Percentiles rank a stretch among this genome's conserved stretches.
phyloP scores from a whole-genome alignment of 2,888 invertebrate genomes.

The Apodemia mormo region DNA sequence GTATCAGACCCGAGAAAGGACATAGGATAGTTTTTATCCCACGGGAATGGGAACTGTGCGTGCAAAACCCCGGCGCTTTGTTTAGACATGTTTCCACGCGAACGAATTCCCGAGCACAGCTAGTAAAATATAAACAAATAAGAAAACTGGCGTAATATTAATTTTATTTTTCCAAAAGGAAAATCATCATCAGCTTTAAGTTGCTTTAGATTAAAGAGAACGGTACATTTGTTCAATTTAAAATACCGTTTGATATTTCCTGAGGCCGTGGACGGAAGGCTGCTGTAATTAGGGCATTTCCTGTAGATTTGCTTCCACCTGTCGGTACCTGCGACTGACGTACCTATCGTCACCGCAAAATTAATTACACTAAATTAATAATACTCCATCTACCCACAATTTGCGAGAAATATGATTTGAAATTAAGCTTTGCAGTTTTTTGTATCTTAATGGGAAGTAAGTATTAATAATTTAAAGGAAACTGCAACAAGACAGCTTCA shows the following conservation, averaged over 20 bases:
- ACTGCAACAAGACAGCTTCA: too few species aligned
- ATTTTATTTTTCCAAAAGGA: not conserved
- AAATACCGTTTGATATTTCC: slow-evolving; percentile 48
- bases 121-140: too few species aligned
- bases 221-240: slow-evolving; percentile 55
- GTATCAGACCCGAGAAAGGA: too few species aligned
- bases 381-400: slow-evolving; percentile 46
- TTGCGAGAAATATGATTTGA: not conserved
- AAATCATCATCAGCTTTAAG: slow-evolving; percentile 12
- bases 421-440: not conserved
- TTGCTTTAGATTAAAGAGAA: slow-evolving; percentile 37
- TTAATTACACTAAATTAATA: slow-evolving; percentile 76
- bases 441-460: too few species aligned
- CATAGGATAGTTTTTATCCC: too few species aligned
- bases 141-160: too few species aligned
- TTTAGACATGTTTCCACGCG: too few species aligned
- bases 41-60: too few species aligned
- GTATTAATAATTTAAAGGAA: too few species aligned
- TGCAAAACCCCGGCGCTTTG: too few species aligned
- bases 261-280: slow-evolving; percentile 46
- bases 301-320: slow-evolving; percentile 78
- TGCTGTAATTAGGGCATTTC: slow-evolving; percentile 66
- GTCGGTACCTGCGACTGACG: slow-evolving; percentile 67
- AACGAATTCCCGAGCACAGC: too few species aligned
- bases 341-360: slow-evolving; percentile 61